Evolutionary conservation across 2,797 vertebrate species (phyloP).

Genomic region (Aphelocoma californica): DNA sequence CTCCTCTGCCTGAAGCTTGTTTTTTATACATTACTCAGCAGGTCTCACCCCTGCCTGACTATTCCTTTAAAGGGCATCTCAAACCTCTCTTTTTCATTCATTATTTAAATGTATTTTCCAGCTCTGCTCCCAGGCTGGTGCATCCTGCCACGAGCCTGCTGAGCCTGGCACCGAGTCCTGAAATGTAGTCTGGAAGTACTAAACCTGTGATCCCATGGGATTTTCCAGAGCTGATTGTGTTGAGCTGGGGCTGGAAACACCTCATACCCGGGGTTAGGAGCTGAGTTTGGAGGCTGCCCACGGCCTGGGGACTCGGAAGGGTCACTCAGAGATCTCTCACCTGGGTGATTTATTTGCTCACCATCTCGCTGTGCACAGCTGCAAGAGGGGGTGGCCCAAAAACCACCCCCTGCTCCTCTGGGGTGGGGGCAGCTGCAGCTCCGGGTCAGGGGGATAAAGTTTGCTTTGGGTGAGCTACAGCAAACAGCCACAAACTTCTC

Average conservation of each 20-base stretch:
- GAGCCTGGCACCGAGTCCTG: background rate
- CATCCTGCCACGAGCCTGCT: background rate
- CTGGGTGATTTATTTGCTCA: background rate
- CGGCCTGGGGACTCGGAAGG: background rate
- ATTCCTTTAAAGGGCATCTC: constrained; percentile 70
- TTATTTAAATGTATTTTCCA: constrained; percentile 19
- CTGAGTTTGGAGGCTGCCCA: background rate
- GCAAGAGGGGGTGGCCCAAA: background rate
- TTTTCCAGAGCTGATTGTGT: background rate
- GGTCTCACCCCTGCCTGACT: constrained; percentile 54
- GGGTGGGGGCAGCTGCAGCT: background rate
- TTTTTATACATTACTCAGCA: constrained; percentile 64
- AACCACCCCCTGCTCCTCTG: background rate
- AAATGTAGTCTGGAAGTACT: background rate
- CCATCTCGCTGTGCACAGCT: background rate
- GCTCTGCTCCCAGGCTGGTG: background rate
- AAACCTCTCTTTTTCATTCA: constrained; percentile 25
- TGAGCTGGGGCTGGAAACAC: background rate
- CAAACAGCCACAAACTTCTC: background rate
- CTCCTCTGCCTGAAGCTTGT: constrained; percentile 53
- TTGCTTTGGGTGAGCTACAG: constrained; percentile 1
- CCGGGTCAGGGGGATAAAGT: background rate
- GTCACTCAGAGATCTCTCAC: background rate
- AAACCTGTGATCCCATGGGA: background rate
- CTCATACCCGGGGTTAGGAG: background rate